phyloP scores from a whole-genome alignment of 2,888 invertebrate species.

The Noctua janthe region DNA sequence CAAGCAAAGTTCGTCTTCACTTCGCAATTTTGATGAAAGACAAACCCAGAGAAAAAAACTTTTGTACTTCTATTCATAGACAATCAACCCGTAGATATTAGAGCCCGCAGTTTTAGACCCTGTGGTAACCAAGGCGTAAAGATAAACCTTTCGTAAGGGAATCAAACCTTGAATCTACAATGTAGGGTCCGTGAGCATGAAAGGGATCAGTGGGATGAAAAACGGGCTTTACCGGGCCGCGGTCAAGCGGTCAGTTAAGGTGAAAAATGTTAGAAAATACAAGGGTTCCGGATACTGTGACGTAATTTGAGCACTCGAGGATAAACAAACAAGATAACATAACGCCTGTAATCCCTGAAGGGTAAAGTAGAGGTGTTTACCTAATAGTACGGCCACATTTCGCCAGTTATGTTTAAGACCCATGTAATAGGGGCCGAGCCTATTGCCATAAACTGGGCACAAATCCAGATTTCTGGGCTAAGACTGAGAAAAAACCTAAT shows the following conservation, averaged over 20 bases:
- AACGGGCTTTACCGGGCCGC: slow-evolving; percentile 31
- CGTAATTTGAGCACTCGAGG: slow-evolving; percentile 11
- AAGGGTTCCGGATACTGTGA: not conserved
- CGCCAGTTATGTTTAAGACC: not conserved
- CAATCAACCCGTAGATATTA: slow-evolving; percentile 46
- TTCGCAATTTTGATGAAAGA: slow-evolving; percentile 4
- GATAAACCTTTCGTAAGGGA: slow-evolving; percentile 62
- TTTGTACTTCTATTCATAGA: slow-evolving; percentile 16
- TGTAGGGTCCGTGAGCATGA: slow-evolving; percentile 47
- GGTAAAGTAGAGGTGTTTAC: not conserved
- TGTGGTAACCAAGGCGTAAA: slow-evolving; percentile 63
- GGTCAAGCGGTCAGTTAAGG: slow-evolving; percentile 51
- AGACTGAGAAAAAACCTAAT: not conserved
- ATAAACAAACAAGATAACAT: not conserved
- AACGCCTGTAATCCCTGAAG: not conserved
- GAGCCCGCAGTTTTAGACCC: slow-evolving; percentile 51
- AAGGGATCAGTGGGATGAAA: slow-evolving; percentile 63
- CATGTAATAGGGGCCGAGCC: not conserved
- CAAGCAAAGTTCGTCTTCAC: slow-evolving; percentile 15
- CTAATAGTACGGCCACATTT: not conserved
- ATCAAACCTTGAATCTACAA: slow-evolving; percentile 60
- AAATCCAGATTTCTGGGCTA: not conserved
- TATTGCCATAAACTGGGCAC: not conserved
- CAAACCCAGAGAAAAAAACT: slow-evolving; percentile 17
- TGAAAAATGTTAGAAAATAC: slow-evolving; percentile 44